Base-by-base conservation (phyloP, 1,140 invertebrate genomes). In the Amyelois transitella region DNA sequence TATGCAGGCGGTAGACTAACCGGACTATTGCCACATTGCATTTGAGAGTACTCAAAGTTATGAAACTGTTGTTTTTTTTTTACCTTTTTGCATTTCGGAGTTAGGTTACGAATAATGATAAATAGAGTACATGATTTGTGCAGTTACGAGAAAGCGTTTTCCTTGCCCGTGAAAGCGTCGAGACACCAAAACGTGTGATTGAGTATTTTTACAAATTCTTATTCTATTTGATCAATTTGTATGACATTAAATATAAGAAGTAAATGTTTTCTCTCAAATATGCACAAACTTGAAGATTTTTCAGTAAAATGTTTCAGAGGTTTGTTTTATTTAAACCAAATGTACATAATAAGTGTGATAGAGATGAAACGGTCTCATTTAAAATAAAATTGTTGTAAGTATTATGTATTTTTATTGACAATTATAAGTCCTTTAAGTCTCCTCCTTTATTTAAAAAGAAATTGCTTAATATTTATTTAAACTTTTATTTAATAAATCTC, bases 261-360 rank as follows among this genome's bases (percentile, higher is more conserved):
- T 82, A 72, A 72, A 80, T 81, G 67, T 80, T 83, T 65, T 75
- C 68, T 80, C 81, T 85, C 81, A 83, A 86, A 81, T 81, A 81
- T 83, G 84, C 84, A 87, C 84, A 87, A 87, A 87, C 72, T 81
- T 83, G 78, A 79, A 64, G 66, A 79, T 71, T 77, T 78, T 75
- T 73, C 76, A 75, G 72, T 82, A 69, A 79, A 73, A 77, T 74
- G 66, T 83, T 80, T 80, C 75, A 72, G 74, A 75, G 78, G 81
- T 85, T 87, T 84, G 80, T 87, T 87, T 83, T 87, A 85, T 87
- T 85, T 75, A 85, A 87, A 87, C 84, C 84, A 82, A 48, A 82
- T 87, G 84, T 87, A 87, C 80, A 87, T 85, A 82, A 78, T 82
- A 85, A 80, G 84, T 87, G 84, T 87, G 84, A 87, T 87, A 87